phyloP scores from a whole-genome alignment of 2,888 invertebrate genomes.

The Lepeophtheirus nordmannii region DNA sequence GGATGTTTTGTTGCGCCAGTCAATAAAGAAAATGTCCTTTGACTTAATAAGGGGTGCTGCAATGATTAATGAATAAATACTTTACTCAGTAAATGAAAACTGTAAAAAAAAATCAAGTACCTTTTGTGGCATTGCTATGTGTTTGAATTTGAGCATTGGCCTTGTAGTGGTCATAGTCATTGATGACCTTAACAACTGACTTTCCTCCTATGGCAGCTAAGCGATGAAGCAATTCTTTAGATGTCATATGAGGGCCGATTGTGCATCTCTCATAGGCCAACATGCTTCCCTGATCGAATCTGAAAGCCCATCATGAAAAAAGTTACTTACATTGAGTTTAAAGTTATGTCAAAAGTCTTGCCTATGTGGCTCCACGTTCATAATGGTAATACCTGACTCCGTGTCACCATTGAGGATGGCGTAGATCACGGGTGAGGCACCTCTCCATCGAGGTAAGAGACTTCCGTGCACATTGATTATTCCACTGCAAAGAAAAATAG shows the following conservation, averaged over 20 bases:
- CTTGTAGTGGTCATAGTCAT: constrained; percentile 45
- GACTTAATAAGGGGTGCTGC: constrained; percentile 8
- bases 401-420: constrained; percentile 36
- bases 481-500: constrained; percentile 31
- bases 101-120: constrained; percentile 37
- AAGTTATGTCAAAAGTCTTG: neutral
- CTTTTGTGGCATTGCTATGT: constrained; percentile 48
- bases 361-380: constrained; percentile 32
- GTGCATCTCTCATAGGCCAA: constrained; percentile 34
- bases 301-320: constrained; percentile 28
- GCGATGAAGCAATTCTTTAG: constrained; percentile 48
- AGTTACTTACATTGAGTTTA: neutral
- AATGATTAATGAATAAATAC: neutral
- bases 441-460: constrained; percentile 38
- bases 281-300: constrained; percentile 59
- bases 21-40: constrained; percentile 36
- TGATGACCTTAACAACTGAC: constrained; percentile 47
- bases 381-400: constrained; percentile 36
- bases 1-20: constrained; percentile 51
- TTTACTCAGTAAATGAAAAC: neutral
- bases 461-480: constrained; percentile 39
- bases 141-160: constrained; percentile 46
- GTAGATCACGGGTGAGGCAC: constrained; percentile 37
- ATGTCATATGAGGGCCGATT: constrained; percentile 44
- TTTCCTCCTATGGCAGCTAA: constrained; percentile 53